phyloP scores from a whole-genome alignment of 2,888 invertebrate genomes.

The Omphaloscelis lunosa region DNA sequence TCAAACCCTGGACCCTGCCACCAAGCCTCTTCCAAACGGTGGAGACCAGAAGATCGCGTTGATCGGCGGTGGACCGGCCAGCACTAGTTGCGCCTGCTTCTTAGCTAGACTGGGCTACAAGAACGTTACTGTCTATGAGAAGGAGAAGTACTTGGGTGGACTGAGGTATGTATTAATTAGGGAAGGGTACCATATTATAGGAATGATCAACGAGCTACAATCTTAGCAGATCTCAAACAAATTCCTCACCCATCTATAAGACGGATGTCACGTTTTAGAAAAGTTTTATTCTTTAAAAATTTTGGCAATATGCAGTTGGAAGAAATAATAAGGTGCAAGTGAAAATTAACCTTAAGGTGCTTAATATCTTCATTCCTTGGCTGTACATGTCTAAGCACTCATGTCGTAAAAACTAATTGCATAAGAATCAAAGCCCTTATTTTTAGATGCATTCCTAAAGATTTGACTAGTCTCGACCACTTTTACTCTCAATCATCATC shows the following conservation, averaged over 20 bases:
- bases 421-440: not conserved
- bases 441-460: not conserved
- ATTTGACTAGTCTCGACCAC: not conserved
- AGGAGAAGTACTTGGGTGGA: slow-evolving; percentile 96
- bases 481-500: not conserved
- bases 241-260: not conserved
- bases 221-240: not conserved
- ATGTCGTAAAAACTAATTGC: not conserved
- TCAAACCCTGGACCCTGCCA: slow-evolving; percentile 95
- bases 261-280: not conserved
- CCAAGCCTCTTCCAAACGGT: slow-evolving; percentile 89
- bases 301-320: not conserved
- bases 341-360: not conserved
- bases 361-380: not conserved
- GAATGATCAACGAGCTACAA: not conserved
- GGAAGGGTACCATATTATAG: not conserved
- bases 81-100: slow-evolving; percentile 98
- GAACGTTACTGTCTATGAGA: slow-evolving; percentile 98
- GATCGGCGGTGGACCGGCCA: slow-evolving; percentile 98
- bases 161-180: slow-evolving; percentile 92
- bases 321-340: not conserved
- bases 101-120: slow-evolving; percentile 98
- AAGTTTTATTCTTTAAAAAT: not conserved
- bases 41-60: slow-evolving; percentile 94
- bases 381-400: not conserved